Evolutionary conservation across 2,888 invertebrate genomes (phyloP).

Genomic region (Pristionchus mayeri): DNA sequence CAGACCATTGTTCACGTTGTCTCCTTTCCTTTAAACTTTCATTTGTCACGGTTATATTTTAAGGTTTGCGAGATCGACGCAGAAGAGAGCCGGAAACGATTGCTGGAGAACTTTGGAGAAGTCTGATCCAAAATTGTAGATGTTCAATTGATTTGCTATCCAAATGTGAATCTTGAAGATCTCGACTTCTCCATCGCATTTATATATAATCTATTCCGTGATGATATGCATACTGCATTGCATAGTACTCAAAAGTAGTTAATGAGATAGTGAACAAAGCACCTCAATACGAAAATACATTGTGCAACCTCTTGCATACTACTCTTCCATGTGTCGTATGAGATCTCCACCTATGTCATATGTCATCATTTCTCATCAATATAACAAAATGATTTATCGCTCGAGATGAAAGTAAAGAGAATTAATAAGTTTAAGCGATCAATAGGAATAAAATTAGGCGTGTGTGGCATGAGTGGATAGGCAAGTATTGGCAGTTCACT

Average conservation of each 20-base stretch:
- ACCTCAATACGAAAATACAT: too few species aligned
- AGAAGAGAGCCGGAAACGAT: neutral
- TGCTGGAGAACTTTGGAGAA: neutral
- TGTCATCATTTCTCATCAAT: too few species aligned
- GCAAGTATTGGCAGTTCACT: neutral
- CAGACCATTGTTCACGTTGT: too few species aligned
- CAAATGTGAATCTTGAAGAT: too few species aligned
- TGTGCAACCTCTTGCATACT: too few species aligned
- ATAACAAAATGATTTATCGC: neutral
- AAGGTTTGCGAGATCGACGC: slow-evolving; percentile 17
- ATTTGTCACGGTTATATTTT: neutral
- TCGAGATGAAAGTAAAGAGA: neutral
- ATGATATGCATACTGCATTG: neutral
- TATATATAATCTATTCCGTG: neutral
- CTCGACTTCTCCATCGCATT: neutral
- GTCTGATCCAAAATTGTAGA: too few species aligned
- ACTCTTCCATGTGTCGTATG: too few species aligned
- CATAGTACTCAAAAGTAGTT: neutral
- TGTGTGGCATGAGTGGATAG: neutral
- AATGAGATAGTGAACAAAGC: neutral
- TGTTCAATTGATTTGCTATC: too few species aligned
- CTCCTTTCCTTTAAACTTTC: too few species aligned
- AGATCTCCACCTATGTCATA: too few species aligned
- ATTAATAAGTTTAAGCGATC: neutral
- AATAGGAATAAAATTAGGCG: slow-evolving; percentile 1